These are phyloP conservation scores for Cheilosia pagana DNA, from an alignment of 2,888 invertebrate species.

Conservation along the genomic window DNA sequence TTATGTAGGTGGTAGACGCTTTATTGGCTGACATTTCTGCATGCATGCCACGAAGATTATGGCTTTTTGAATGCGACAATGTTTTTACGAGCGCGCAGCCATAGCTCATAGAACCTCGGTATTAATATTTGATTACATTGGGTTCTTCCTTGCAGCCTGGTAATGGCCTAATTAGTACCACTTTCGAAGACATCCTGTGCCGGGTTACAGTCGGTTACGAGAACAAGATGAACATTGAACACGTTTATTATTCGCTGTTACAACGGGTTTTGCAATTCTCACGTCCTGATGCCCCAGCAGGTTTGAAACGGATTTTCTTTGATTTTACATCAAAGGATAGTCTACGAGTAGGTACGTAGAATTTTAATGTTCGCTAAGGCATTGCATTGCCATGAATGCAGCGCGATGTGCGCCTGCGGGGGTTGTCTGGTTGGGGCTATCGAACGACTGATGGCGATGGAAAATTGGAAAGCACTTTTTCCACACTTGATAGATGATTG, in stretches of 20 bases:
- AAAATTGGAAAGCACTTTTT: constrained; percentile 66
- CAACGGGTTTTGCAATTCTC: constrained; percentile 60
- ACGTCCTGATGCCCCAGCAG: constrained; percentile 61
- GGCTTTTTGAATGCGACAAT: constrained; percentile 68
- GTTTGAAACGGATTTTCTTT: constrained; percentile 66
- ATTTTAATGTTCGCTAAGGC: constrained; percentile 64
- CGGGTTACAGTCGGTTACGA: not conserved
- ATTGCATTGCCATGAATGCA: constrained; percentile 43
- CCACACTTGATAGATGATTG: constrained; percentile 67
- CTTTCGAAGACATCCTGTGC: constrained; percentile 46
- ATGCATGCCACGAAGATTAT: constrained; percentile 62
- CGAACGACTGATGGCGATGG: constrained; percentile 56
- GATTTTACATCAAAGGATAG: constrained; percentile 56
- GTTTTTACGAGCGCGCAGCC: constrained; percentile 72
- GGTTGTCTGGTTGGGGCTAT: constrained; percentile 17
- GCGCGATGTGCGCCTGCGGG: constrained; percentile 28
- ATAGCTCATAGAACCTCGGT: constrained; percentile 49
- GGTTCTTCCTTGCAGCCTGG: constrained; percentile 46
- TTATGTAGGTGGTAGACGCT: constrained; percentile 42
- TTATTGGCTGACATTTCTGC: constrained; percentile 68
- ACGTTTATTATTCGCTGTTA: constrained; percentile 59
- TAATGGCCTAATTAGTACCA: constrained; percentile 70
- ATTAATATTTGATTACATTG: constrained; percentile 72
- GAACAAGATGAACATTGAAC: constrained; percentile 38
- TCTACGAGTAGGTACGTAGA: constrained; percentile 23